Percentiles rank a stretch among this genome's conserved stretches.
Conservation (phyloP, 2,888 invertebrate species). For the Eucera pruinosa region DNA sequence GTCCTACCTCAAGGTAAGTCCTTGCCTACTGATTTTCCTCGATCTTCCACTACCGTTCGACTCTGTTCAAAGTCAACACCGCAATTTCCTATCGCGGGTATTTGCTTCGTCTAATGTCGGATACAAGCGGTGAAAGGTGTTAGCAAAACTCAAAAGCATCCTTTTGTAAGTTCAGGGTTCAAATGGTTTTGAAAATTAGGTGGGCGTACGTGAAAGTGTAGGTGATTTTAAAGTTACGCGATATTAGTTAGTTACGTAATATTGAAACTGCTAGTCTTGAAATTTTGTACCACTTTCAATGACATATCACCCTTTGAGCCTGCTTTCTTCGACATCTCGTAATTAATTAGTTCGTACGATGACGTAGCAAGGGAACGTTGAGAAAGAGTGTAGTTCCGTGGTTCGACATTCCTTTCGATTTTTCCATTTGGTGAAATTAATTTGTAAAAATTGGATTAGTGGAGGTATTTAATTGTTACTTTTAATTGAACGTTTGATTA, state of each 20-base stretch:
- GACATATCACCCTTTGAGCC: slow-evolving; percentile 29
- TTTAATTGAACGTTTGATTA: neutral
- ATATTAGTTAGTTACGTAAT: too few species aligned
- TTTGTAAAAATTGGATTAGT: neutral
- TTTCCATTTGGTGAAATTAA: neutral
- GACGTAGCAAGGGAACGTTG: neutral
- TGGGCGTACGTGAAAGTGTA: neutral
- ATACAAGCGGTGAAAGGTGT: too few species aligned
- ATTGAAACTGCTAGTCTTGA: neutral
- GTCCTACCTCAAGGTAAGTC: slow-evolving; percentile 81
- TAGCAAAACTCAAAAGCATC: neutral
- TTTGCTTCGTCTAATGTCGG: neutral
- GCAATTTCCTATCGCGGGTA: neutral
- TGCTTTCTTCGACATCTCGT: neutral
- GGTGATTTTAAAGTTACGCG: neutral
- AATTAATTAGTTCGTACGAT: neutral
- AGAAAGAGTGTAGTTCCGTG: neutral
- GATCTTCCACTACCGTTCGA: neutral
- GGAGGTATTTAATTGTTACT: neutral
- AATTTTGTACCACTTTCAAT: neutral
- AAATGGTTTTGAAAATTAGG: too few species aligned
- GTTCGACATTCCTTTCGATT: neutral
- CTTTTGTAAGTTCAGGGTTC: too few species aligned
- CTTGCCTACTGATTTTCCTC: slow-evolving; percentile 1
- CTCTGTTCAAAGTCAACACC: neutral